Evolutionary conservation across 2,888 invertebrate genomes (phyloP).

Genomic region (Brachyopa scutellaris): DNA sequence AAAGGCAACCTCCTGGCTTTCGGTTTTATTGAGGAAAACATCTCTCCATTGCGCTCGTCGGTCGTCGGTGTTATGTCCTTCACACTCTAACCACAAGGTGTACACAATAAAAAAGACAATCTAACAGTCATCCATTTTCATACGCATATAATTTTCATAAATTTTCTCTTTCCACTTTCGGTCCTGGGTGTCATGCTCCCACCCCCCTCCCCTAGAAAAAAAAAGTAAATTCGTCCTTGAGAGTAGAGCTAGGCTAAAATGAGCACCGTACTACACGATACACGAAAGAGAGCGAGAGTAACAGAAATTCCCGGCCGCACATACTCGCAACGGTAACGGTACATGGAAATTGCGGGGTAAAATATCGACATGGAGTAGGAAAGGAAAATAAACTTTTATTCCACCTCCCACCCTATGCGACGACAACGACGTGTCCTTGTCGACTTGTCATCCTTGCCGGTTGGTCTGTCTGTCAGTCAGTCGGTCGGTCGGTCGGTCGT

Average conservation of each 20-base stretch:
- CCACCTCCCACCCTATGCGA: constrained; percentile 13
- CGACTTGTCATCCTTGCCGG: constrained; percentile 15
- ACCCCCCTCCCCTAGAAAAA: constrained; percentile 2
- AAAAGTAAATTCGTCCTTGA: constrained; percentile 56
- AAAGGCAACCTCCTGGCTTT: constrained; percentile 32
- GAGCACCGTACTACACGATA: background rate
- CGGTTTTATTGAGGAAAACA: constrained; percentile 59
- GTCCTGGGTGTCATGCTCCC: too few species aligned
- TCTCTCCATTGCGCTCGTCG: too few species aligned
- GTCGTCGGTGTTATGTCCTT: background rate
- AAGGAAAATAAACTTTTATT: constrained; percentile 35
- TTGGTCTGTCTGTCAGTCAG: background rate
- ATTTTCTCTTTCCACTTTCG: too few species aligned
- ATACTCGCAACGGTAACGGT: too few species aligned
- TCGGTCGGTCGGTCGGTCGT: constrained; percentile 12
- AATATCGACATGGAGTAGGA: constrained; percentile 34
- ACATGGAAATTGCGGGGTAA: constrained; percentile 26
- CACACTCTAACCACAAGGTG: constrained; percentile 12
- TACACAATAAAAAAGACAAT: constrained; percentile 52
- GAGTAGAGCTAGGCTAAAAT: constrained; percentile 45
- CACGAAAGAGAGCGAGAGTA: background rate
- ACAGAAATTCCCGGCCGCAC: constrained; percentile 23
- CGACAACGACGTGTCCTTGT: constrained; percentile 11
- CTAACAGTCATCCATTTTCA: constrained; percentile 67
- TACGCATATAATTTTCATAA: constrained; percentile 70